Conservation (phyloP, 37 sponge, comb jelly and placozoan genomes). For the Mnemiopsis leidyi region DNA sequence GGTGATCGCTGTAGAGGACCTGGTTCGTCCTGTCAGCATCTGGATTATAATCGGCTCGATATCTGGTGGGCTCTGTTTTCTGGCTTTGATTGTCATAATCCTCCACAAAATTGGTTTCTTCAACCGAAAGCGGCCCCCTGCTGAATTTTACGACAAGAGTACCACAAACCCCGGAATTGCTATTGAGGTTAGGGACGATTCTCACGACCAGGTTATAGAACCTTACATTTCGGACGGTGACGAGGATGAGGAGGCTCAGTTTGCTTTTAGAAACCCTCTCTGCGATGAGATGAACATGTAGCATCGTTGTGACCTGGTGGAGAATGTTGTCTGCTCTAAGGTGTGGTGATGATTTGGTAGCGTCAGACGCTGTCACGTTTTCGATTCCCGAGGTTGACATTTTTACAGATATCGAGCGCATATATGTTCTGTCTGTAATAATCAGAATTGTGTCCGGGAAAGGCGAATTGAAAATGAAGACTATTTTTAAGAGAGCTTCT, state of each 20-base stretch:
- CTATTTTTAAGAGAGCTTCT: no score
- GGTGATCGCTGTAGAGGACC: neutral
- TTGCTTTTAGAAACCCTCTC: constrained; percentile 54
- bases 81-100: neutral
- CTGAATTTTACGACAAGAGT: neutral
- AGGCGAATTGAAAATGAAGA: no score
- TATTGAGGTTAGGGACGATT: constrained; percentile 38
- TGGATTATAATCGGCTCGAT: constrained; percentile 35
- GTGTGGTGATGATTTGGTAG: neutral
- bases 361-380: neutral
- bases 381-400: no score
- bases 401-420: no score
- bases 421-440: no score
- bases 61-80: constrained; percentile 38
- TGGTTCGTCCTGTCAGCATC: constrained; percentile 3
- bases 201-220: neutral
- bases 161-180: neutral
- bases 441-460: no score
- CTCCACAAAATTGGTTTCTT: constrained; percentile 56
- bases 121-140: constrained; percentile 32
- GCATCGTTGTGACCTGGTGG: neutral
- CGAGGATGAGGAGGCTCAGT: constrained; percentile 39
- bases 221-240: neutral
- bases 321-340: neutral
- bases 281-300: constrained; percentile 6